Evolutionary conservation across 2,113 vertebrate genomes (phyloP).

Genomic region (Oreochromis aureus): DNA sequence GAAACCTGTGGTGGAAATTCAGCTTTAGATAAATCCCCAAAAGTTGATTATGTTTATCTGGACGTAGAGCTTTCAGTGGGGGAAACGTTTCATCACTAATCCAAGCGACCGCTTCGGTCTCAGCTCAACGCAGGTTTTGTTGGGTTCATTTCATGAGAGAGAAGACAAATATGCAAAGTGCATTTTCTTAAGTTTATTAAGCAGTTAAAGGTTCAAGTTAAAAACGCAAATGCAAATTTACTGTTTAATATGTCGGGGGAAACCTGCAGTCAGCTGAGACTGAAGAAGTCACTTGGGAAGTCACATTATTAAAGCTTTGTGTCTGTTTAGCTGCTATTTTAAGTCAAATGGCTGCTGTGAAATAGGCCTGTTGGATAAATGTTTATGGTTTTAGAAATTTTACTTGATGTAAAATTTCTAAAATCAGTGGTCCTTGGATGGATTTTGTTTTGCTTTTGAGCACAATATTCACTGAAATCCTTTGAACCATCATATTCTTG

Average conservation of each 20-base stretch:
- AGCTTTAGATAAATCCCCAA: not conserved
- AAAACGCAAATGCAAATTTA: not conserved
- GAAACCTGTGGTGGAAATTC: not conserved
- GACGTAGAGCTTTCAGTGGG: not conserved
- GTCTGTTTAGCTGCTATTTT: not conserved
- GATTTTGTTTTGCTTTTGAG: not conserved
- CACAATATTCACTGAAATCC: not conserved
- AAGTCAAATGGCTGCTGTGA: not conserved
- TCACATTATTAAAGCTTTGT: not conserved
- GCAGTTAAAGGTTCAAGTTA: not conserved
- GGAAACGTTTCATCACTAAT: not conserved
- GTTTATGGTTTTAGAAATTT: not conserved
- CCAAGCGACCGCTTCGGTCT: not conserved
- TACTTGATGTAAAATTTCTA: not conserved
- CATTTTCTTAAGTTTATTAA: not conserved
- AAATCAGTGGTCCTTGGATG: not conserved
- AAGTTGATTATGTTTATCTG: not conserved
- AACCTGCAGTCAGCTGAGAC: not conserved
- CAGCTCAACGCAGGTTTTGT: not conserved
- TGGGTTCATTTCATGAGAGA: not conserved
- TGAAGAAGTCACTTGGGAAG: not conserved
- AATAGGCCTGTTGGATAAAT: not conserved
- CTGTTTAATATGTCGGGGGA: not conserved
- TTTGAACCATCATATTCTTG: not conserved
- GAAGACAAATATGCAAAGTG: not conserved